Conservation (phyloP, 2,888 invertebrate species). For the Tetramorium bicarinatum region DNA sequence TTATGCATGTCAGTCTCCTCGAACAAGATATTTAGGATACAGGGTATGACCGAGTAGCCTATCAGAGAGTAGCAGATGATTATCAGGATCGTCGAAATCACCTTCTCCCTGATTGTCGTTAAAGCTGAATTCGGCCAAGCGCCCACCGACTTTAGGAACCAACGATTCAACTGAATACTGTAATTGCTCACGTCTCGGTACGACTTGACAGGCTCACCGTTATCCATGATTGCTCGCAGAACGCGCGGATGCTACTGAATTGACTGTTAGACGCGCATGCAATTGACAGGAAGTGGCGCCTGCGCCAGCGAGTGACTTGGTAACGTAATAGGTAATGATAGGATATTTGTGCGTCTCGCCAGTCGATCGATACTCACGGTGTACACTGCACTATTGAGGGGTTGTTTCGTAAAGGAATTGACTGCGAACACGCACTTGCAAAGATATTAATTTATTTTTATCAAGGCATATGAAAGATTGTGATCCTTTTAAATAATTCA, state of each 20-base stretch:
- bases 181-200: not conserved
- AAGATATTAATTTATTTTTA: not conserved
- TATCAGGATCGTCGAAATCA: not conserved
- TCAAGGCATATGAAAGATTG: not conserved
- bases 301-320: slow-evolving; percentile 24
- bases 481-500: not conserved
- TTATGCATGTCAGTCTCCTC: slow-evolving; percentile 65
- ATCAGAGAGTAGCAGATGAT: slow-evolving; percentile 14
- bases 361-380: slow-evolving; percentile 19
- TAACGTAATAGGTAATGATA: not conserved
- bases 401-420: not conserved
- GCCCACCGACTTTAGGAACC: not conserved
- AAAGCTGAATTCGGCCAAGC: not conserved
- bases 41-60: not conserved
- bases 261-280: not conserved
- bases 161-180: slow-evolving; percentile 5
- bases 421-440: not conserved
- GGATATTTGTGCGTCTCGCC: slow-evolving; percentile 10
- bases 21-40: slow-evolving; percentile 46
- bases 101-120: not conserved
- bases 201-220: not conserved
- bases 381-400: not conserved
- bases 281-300: slow-evolving; percentile 19
- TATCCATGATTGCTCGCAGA: slow-evolving; percentile 5
- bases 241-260: slow-evolving; percentile 15